A percentile compares a stretch with the other conserved stretches of the same genome.
Evolutionary conservation across 2,797 vertebrate genomes (phyloP).

Genomic region (Vultur gryphus): DNA sequence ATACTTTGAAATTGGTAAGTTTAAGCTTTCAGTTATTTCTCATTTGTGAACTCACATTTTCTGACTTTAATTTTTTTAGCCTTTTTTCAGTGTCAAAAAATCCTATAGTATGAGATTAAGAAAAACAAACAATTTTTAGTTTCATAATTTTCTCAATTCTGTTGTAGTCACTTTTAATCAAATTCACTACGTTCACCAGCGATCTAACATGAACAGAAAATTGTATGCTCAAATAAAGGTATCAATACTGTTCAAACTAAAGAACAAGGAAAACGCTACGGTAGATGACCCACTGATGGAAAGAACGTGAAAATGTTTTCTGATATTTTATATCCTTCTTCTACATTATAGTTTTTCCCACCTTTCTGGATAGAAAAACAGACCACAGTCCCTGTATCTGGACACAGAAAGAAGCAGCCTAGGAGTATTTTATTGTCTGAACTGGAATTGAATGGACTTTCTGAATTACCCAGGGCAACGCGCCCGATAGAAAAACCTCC

Average conservation of each 20-base stretch:
- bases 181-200: constrained; percentile 10
- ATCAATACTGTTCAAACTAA: neutral
- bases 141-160: neutral
- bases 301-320: neutral
- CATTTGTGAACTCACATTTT: constrained; percentile 61
- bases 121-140: constrained; percentile 10
- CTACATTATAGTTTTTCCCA: neutral
- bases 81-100: constrained; percentile 27
- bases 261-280: neutral
- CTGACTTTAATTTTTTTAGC: constrained; percentile 40
- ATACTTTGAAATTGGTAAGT: neutral
- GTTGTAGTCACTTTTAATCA: constrained; percentile 37
- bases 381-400: neutral
- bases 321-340: neutral
- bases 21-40: constrained; percentile 48
- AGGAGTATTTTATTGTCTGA: neutral
- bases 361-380: neutral
- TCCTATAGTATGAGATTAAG: neutral
- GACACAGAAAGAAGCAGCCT: neutral
- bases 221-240: neutral
- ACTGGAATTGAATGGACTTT: neutral
- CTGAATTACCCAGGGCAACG: neutral
- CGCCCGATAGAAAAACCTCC: neutral
- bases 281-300: too few species aligned
- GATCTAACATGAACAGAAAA: constrained; percentile 8